Evolutionary conservation across 2,797 vertebrate genomes (phyloP), one percentile per base, ranked within the genome.

Genomic region (Microctenopoma lineatum): DNA sequence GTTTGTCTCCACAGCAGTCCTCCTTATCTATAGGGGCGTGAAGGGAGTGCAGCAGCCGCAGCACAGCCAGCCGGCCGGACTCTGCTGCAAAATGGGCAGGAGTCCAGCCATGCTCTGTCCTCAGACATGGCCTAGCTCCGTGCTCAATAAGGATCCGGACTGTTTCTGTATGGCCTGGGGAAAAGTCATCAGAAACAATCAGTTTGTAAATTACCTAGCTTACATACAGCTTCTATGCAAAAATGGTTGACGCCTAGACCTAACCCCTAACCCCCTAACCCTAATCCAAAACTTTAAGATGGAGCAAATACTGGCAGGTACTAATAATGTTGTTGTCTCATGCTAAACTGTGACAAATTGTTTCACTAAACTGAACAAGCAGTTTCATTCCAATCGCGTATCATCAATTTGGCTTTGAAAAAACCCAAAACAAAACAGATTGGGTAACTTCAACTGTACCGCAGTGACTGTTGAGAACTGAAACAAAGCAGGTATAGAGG

Each of bases 31-130:
- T 73, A 4, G 96, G 93, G 0, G 95, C 94, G 0, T 95, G 95
- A 59, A 95, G 57, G 0, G 91, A 83, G 41, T 98, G 96, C 2
- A 98, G 94, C 62, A 93, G 71, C 25, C 87, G 92, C 48, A 98
- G 94, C 21, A 95, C 93, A 0, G 90, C 86, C 62, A 98, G 89
- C 0, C 84, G 90, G 9, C 97, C 97, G 0, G 90, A 90, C 79
- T 98, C 94, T 0, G 96, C 96, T 0, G 96, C 96, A n/a, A 94
- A 96, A 80, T 98, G 96, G 38, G 95, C 95, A 0, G 97, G 77
- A 0, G 94, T 98, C 96, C 96, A 96, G 18, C 97, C 96, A 6
- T 90, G 89, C 0, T 93, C 92, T 0, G 93, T 97, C 60, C 93
- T 93, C 70, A 97, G 89, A 79, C 94, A 95, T 0, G 85, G 87